Percentiles rank a stretch among this genome's conserved stretches.
Conservation (phyloP, 1,140 invertebrate species). For the Paraescarpia echinospica region DNA sequence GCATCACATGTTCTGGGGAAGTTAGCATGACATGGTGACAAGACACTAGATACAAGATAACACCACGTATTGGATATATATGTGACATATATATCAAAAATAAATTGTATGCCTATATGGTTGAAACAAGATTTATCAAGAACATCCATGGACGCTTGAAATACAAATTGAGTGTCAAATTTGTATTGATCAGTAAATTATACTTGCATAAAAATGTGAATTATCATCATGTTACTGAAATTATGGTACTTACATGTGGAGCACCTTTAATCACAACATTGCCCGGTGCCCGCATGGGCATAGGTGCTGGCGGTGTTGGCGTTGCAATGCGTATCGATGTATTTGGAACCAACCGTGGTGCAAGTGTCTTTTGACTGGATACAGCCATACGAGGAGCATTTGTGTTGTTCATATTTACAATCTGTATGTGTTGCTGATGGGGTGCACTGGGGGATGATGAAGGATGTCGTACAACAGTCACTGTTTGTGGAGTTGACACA, state of each 20-base stretch:
- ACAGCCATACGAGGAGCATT: slow-evolving; percentile 65
- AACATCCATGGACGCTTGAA: not conserved
- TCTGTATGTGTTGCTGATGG: slow-evolving; percentile 63
- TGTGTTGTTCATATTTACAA: slow-evolving; percentile 70
- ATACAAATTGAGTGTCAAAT: not conserved
- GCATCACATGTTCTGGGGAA: no score
- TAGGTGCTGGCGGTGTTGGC: slow-evolving; percentile 62
- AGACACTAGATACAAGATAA: no score
- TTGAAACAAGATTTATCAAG: not conserved
- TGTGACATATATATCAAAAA: no score
- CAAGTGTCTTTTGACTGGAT: slow-evolving; percentile 69
- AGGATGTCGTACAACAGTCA: slow-evolving; percentile 49
- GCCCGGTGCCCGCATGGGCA: slow-evolving; percentile 48
- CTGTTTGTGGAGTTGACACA: slow-evolving; percentile 35
- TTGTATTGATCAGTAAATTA: not conserved
- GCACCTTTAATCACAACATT: not conserved
- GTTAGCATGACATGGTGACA: no score
- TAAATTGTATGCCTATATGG: no score
- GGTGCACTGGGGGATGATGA: slow-evolving; percentile 8
- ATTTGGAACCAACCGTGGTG: slow-evolving; percentile 74
- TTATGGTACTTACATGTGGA: not conserved
- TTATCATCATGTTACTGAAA: not conserved
- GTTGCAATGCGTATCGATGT: slow-evolving; percentile 50
- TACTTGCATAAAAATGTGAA: not conserved
- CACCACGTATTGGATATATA: no score